Evolutionary conservation across 2,113 vertebrate genomes (phyloP), one percentile per base, ranked within the genome.

Genomic region (Euleptes europaea): DNA sequence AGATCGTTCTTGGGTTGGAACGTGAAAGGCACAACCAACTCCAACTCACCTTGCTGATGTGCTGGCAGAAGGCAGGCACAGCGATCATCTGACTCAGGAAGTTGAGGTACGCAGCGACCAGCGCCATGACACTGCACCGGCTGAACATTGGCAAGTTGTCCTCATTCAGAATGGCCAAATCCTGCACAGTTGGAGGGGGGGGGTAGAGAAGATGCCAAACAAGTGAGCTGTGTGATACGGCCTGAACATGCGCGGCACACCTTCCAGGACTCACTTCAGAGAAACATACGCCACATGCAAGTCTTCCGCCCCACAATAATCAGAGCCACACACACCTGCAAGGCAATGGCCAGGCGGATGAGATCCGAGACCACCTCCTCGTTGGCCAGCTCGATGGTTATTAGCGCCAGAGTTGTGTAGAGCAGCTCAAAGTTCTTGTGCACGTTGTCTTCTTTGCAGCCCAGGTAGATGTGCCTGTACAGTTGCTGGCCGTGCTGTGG

Each of bases 1-100:
- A 10, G 73, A 8, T 38, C n/a, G 3, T 4, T 10, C 10, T 31
- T 1, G 51, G 67, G 13, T 2, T 7, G 17, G 49, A 13, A n/a
- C 13, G 5, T 1, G 38, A 69, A 5, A 26, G 42, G 51, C 40
- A 14, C 49, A 15, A 10, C 4, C 2, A 15, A 3, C 33, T 4
- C 31, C 31, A 3, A n/a, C 82, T 80, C 88, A 98, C 98, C 98
- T 99, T 99, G 95, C 97, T 98, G 88, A 99, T 95, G 40, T 99
- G 98, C 88, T 99, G 98, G 92, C 98, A 98, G 90, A 99, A 97
- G 0, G 97, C 96, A 11, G 98, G 98, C 89, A 97, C 98, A 8
- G 98, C 98, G 80, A 99, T 98, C 98, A 99, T 99, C 95, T 99
- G 98, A 90, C 98, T 98, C 26, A 99, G 96, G 90, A 99, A 99